Conservation (phyloP, 2,113 vertebrate species). For the Oenanthe melanoleuca region DNA sequence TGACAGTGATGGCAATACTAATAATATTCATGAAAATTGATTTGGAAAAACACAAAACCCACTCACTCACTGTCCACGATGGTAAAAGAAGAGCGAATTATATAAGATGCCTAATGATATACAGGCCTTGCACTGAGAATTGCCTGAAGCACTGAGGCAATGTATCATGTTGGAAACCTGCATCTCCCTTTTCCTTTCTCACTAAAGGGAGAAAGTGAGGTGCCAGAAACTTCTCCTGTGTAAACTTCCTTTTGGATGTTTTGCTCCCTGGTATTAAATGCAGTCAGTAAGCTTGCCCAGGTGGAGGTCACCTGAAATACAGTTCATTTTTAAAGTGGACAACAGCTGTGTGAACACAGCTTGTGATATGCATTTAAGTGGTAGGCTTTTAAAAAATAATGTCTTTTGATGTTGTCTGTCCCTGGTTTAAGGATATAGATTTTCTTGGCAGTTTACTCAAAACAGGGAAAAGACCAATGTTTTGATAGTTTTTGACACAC, state of each 20-base stretch:
- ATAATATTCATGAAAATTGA: constrained; percentile 3
- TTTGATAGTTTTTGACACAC: not conserved
- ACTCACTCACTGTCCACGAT: not conserved
- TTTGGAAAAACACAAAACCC: not conserved
- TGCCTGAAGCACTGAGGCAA: not conserved
- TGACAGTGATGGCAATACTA: not conserved
- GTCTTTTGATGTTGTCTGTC: not conserved
- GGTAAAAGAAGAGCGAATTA: not conserved
- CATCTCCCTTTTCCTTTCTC: not conserved
- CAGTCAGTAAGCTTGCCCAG: not conserved
- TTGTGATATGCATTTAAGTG: not conserved
- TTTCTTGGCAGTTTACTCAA: constrained; percentile 2
- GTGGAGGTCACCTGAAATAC: not conserved
- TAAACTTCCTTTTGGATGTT: not conserved
- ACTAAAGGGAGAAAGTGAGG: not conserved
- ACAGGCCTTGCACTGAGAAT: not conserved
- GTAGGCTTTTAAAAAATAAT: not conserved
- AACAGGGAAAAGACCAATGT: not conserved
- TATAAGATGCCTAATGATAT: not conserved
- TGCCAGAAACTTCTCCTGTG: not conserved
- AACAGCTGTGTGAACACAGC: not conserved
- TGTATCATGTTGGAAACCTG: not conserved
- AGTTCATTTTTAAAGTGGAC: not conserved
- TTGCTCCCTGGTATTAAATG: not conserved
- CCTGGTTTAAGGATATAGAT: not conserved